Conservation (phyloP, 2,113 vertebrate genomes). For the Dicaeum eximium region DNA sequence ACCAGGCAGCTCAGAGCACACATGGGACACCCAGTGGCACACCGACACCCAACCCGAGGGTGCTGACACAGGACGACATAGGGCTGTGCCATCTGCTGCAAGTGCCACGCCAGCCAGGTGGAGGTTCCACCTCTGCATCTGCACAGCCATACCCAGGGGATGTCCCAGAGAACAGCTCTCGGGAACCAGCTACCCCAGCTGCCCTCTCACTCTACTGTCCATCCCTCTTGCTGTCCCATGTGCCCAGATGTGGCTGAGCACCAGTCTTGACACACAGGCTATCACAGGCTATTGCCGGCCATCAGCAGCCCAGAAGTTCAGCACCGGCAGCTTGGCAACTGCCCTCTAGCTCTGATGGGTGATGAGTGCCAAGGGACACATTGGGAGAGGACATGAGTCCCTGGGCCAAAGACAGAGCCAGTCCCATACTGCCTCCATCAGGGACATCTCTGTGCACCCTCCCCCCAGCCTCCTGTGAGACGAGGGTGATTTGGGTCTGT, state of each 20-base stretch:
- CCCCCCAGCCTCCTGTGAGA: not conserved
- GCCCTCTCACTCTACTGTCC: not conserved
- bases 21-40: not conserved
- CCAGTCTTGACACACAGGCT: not conserved
- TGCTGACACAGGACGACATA: not conserved
- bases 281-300: not conserved
- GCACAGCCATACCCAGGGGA: not conserved
- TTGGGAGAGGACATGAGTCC: not conserved
- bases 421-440: not conserved
- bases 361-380: not conserved
- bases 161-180: not conserved
- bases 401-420: not conserved
- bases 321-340: rapidly evolving
- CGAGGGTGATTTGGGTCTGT: not conserved
- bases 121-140: not conserved
- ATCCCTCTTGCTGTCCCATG: not conserved
- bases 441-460: not conserved
- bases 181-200: not conserved
- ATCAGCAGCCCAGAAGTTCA: not conserved
- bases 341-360: not conserved
- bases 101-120: not conserved
- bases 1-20: rapidly evolving
- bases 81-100: not conserved
- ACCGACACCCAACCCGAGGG: rapidly evolving
- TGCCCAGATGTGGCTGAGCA: not conserved